A percentile compares a stretch with the other conserved stretches of the same genome.
phyloP scores from a whole-genome alignment of 1,140 invertebrate species.

The Lanistes nyassanus region DNA sequence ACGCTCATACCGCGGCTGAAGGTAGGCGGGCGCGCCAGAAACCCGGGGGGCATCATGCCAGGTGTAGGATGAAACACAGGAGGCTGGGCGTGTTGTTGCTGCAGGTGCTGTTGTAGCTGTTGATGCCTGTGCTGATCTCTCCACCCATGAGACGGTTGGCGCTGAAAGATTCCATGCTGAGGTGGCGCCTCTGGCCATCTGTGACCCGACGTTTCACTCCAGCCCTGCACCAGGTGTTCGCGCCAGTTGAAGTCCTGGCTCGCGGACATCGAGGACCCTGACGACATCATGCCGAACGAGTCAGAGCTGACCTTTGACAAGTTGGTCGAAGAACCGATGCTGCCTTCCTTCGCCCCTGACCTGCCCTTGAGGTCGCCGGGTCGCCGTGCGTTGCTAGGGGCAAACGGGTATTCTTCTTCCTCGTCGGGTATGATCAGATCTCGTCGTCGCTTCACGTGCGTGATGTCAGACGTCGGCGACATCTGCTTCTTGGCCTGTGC shows the following conservation, averaged over 20 bases:
- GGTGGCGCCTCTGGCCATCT: background rate
- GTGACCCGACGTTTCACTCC: background rate
- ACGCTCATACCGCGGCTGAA: constrained; percentile 12
- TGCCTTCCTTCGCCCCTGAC: background rate
- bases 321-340: background rate
- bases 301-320: constrained; percentile 20
- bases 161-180: background rate
- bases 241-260: constrained; percentile 17
- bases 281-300: constrained; percentile 9
- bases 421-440: constrained; percentile 39
- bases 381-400: too few species aligned
- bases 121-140: background rate
- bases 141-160: background rate
- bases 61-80: background rate
- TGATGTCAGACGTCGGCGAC: constrained; percentile 18
- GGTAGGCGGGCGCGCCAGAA: background rate
- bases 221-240: constrained; percentile 9
- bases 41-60: background rate
- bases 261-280: constrained; percentile 13
- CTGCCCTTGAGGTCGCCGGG: background rate
- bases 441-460: constrained; percentile 18
- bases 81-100: background rate
- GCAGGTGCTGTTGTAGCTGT: background rate
- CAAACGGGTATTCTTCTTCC: constrained; percentile 25
- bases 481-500: background rate